A percentile compares a stretch with the other conserved stretches of the same genome.
Evolutionary conservation across 2,888 invertebrate species (phyloP).

Genomic region (Drosophila putrida): DNA sequence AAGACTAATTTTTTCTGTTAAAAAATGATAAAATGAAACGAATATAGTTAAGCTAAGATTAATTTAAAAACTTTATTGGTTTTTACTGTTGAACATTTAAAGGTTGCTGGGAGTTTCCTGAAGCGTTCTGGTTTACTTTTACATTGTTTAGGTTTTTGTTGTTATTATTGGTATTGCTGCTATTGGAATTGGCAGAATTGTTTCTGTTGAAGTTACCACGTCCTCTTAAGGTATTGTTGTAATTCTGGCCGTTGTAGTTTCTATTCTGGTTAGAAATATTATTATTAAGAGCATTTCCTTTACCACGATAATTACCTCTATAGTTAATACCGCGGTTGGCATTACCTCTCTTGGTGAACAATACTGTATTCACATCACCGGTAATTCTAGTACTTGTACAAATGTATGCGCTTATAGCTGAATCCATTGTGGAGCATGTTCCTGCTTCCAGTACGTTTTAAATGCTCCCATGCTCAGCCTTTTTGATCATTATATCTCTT

Average conservation of each 20-base stretch:
- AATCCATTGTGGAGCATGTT: conserved; percentile 8
- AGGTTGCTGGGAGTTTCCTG: too few species aligned
- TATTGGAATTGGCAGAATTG: too few species aligned
- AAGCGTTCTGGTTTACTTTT: too few species aligned
- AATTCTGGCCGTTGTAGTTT: too few species aligned
- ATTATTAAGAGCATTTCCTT: too few species aligned
- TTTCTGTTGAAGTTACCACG: too few species aligned
- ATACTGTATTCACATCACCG: conserved; percentile 3
- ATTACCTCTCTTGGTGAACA: conserved; percentile 3
- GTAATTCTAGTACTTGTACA: conserved; percentile 1
- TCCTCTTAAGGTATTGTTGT: too few species aligned
- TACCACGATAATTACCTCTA: background rate
- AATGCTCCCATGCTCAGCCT: background rate
- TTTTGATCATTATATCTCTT: conserved; percentile 4
- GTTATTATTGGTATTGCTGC: too few species aligned
- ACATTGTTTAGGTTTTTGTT: too few species aligned
- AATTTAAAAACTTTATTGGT: too few species aligned
- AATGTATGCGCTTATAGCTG: conserved; percentile 11
- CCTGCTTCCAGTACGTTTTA: conserved; percentile 10
- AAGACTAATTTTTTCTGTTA: conserved; percentile 3
- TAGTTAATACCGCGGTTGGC: background rate
- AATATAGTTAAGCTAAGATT: conserved; percentile 11
- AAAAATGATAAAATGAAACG: conserved; percentile 2
- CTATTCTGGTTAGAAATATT: too few species aligned
- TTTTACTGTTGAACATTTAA: too few species aligned